A percentile compares a stretch with the other conserved stretches of the same genome.
Evolutionary conservation across 92 coral and sea anemone genomes (phyloP).

Genomic region (Epizoanthus scotinus): DNA sequence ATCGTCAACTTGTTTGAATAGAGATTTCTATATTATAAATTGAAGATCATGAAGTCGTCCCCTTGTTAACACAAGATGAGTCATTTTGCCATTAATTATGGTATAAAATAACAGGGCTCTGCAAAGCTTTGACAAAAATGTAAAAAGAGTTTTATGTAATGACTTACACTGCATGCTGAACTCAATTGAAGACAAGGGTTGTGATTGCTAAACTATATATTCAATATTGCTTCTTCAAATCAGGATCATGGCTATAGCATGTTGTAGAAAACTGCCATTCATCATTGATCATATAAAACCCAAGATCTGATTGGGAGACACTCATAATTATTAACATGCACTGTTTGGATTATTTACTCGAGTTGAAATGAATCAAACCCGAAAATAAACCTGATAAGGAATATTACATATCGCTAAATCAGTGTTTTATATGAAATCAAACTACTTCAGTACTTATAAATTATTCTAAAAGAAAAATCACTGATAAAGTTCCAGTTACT

Average conservation of each 20-base stretch:
- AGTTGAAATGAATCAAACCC: background rate
- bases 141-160: too few relatives aligned
- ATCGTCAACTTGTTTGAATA: background rate
- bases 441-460: constrained; percentile 5
- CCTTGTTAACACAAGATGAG: background rate
- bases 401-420: background rate
- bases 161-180: too few relatives aligned
- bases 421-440: background rate
- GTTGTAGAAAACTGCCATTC: background rate
- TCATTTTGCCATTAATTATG: background rate
- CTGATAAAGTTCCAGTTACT: constrained; percentile 18
- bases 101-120: background rate
- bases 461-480: background rate
- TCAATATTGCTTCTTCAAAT: background rate
- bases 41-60: background rate
- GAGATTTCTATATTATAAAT: background rate
- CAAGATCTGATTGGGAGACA: too few relatives aligned
- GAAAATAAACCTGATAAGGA: background rate
- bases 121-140: constrained; percentile 2
- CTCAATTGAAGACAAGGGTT: too few relatives aligned
- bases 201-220: background rate
- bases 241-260: background rate
- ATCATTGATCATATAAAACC: background rate
- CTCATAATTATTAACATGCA: too few relatives aligned
- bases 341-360: background rate